Conservation (phyloP, 2,113 vertebrate species). For the Cynocephalus volans region DNA sequence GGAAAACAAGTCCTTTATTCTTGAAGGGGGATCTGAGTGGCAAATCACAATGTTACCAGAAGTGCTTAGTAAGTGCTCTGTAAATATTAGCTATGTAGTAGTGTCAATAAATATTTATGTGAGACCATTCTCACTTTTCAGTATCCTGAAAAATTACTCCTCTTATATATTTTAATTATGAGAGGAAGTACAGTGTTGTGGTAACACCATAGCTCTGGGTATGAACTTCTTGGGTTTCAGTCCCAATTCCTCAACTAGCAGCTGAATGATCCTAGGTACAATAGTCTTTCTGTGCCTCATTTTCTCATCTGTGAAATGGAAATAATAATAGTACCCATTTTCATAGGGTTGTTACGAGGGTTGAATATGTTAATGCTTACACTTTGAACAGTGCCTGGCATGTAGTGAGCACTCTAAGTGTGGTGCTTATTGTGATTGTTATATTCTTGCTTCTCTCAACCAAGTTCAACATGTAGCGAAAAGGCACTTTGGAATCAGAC, state of each 20-base stretch:
- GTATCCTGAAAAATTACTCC: neutral
- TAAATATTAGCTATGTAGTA: neutral
- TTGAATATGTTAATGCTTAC: slow-evolving; percentile 11
- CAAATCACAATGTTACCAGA: neutral
- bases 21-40: neutral
- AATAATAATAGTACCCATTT: neutral
- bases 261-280: neutral
- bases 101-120: neutral
- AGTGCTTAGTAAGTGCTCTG: slow-evolving; percentile 24
- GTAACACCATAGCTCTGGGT: neutral
- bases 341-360: neutral
- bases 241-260: neutral
- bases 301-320: slow-evolving; percentile 49
- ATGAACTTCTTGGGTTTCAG: neutral
- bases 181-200: neutral
- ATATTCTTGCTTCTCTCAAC: slow-evolving; percentile 4
- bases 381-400: neutral
- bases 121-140: slow-evolving; percentile 24
- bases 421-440: neutral
- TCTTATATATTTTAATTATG: neutral
- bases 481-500: slow-evolving; percentile 21
- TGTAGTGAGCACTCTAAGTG: neutral
- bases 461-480: neutral
- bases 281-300: neutral
- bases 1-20: slow-evolving; percentile 43